These are phyloP conservation scores for Rousettus leschenaultii DNA, from an alignment of 2,113 vertebrate genomes.

Conservation along the genomic window DNA sequence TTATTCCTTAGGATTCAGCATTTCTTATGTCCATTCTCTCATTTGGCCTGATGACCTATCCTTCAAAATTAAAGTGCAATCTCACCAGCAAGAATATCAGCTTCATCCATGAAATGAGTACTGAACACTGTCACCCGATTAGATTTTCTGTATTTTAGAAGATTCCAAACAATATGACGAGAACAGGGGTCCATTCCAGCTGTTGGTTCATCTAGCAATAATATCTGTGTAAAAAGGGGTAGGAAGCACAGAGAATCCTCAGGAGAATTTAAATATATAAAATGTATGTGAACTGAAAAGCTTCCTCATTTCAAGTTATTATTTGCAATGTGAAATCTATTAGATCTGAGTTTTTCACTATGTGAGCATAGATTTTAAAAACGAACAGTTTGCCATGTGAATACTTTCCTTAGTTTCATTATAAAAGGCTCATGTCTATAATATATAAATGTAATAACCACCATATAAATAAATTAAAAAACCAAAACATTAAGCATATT, in stretches of 20 bases:
- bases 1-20: neutral
- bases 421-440: neutral
- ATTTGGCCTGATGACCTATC: neutral
- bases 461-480: neutral
- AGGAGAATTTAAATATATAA: neutral
- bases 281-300: neutral
- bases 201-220: conserved; percentile 96
- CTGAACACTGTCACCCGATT: conserved; percentile 90
- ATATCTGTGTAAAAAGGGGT: conserved; percentile 80
- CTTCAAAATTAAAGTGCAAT: conserved; percentile 14
- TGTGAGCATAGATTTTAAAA: neutral
- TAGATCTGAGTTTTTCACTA: neutral
- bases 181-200: conserved; percentile 97
- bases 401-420: neutral
- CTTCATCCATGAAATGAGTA: conserved; percentile 99
- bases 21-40: neutral
- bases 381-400: neutral
- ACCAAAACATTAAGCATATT: neutral
- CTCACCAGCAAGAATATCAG: conserved; percentile 95
- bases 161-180: conserved; percentile 94
- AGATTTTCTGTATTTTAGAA: conserved; percentile 88
- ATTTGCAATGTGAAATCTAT: neutral
- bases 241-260: neutral
- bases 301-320: neutral
- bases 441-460: neutral